Evolutionary conservation across 2,888 invertebrate species (phyloP), one percentile per base, ranked within the genome.

Genomic region (Cephus pulcher): DNA sequence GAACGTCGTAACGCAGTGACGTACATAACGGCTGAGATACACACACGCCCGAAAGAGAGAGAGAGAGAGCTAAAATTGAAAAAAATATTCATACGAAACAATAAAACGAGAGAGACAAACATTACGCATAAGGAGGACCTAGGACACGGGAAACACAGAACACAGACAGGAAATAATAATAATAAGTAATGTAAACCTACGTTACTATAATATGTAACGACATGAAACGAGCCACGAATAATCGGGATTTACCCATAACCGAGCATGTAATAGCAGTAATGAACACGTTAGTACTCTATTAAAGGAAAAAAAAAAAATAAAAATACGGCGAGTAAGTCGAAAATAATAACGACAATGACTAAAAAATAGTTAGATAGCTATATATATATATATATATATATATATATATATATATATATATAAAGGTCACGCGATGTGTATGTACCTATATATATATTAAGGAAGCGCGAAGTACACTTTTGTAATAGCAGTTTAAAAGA

Each of bases 301-400:
- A 81, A 85, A 79, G 78, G 76, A 75, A 75, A 71, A 75, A 74
- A 80, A 74, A 80, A 78, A 30, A 30, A 30, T 30, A 75, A 76
- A 77, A 75, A 80, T 79, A 76, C 80, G 78, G 79, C 80, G 75
- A 78, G 74, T 82, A 77, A 79, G 77, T 75, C 79, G 70, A 76
- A 32, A 73, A 40, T 77, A 71, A 71, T 81, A 77, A 76, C 81
- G 85, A 84, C 84, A 84, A 87, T 84, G 86, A 85, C 86, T 81
- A 85, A 84, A 84, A 88, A 86, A 69, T 78, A 81, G 78, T 80
- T 81, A 80, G 40, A 77, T 85, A 86, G 83, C 84, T 81, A 34
- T 71, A 71, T 23, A 83, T 82, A 78, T 82, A 15, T 82, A 15
- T 82, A 81, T 71, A 71, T 56, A 56, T 71, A 71, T 56, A 56